Evolutionary conservation across 1,140 invertebrate species (phyloP), one percentile per base, ranked within the genome.

Genomic region (Temnothorax curvispinosus): DNA sequence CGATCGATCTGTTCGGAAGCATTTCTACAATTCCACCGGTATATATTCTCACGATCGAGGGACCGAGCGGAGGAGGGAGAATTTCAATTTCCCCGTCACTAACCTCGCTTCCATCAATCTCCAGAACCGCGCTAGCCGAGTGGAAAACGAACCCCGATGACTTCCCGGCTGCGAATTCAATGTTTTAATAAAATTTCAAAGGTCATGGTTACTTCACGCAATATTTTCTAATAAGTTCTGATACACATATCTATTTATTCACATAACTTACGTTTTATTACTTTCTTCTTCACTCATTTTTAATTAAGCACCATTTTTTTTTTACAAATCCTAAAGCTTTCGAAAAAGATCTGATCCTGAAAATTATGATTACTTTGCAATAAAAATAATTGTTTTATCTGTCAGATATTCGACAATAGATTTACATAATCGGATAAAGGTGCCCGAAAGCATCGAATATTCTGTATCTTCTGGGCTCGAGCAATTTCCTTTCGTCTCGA

Each of bases 81-180:
- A 91, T 91, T 91, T 91, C 90, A 91, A 91, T 91, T 90, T 91
- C 82, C 87, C 89, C 87, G 85, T 90, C 89, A 90, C 88, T 84
- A 82, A 90, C 74, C 67, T 54, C 62, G 71, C 81, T 91, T 88
- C 89, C 90, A 91, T 91, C 90, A 90, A 91, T 91, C 90, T 90
- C 89, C 76, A 56, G 89, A 84, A 76, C 38, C 74, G 89, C 77
- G 84, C 50, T 65, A 88, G 72, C 82, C 58, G 64, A 91, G 89
- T 91, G 90, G 90, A 91, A 91, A 91, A 91, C 89, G 87, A 91
- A 91, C 84, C 86, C 41, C 84, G 89, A 91, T 90, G 89, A 91
- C 82, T 91, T 91, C 74, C 35, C 82, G 38, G 27, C 76, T 80
- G 67, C 67, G 65, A 88, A 85, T 85, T 85, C 86, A 62, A 64